Evolutionary conservation across 2,888 invertebrate species (phyloP).

Genomic region (Drosophila meridiana): DNA sequence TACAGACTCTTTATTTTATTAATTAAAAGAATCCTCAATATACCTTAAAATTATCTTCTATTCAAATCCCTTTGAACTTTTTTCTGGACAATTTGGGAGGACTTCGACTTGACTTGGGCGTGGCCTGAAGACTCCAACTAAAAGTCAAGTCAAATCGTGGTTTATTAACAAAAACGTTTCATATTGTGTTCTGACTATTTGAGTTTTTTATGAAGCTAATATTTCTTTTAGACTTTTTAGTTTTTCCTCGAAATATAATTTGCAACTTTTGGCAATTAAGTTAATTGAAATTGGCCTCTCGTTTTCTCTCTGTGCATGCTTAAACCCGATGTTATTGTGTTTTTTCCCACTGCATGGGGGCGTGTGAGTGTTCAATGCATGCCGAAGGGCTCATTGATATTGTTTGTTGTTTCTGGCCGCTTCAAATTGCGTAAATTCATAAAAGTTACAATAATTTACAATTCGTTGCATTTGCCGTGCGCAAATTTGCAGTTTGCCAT

Average conservation of each 20-base stretch:
- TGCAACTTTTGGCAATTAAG: background rate
- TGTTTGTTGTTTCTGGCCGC: slow-evolving; percentile 40
- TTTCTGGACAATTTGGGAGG: no score
- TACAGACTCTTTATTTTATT: no score
- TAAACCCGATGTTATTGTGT: background rate
- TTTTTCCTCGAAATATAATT: background rate
- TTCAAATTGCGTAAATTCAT: slow-evolving; percentile 60
- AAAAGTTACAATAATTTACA: slow-evolving; percentile 72
- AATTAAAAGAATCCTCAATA: no score
- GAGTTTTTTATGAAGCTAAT: background rate
- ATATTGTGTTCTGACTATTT: no score
- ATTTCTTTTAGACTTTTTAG: background rate
- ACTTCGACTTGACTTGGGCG: no score
- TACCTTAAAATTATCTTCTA: no score
- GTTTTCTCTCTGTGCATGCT: background rate
- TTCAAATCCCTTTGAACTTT: no score
- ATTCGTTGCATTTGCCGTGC: slow-evolving; percentile 73
- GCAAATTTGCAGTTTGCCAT: slow-evolving; percentile 71
- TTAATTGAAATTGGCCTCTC: background rate
- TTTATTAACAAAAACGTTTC: no score
- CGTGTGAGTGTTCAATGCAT: slow-evolving; percentile 3
- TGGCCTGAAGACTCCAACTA: no score
- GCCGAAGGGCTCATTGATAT: slow-evolving; percentile 23
- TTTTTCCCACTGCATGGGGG: background rate
- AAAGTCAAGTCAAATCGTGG: no score